These are phyloP conservation scores for Clarias magur DNA, from an alignment of 2,113 vertebrate genomes.

Conservation along the genomic window DNA sequence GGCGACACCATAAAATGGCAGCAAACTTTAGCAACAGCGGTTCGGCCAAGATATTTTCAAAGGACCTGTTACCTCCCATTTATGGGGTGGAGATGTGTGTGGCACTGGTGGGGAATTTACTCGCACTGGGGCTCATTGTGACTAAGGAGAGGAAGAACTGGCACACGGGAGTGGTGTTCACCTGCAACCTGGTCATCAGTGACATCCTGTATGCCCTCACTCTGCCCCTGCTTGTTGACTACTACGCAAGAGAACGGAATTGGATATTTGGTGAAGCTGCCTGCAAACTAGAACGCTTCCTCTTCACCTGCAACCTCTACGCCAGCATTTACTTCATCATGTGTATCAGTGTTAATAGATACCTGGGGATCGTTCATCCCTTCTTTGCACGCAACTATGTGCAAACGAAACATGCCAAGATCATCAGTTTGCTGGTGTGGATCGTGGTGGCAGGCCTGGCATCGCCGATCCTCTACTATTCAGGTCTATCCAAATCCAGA, in stretches of 20 bases:
- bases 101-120: slow-evolving; percentile 67
- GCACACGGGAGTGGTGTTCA: slow-evolving; percentile 75
- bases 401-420: slow-evolving; percentile 66
- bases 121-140: slow-evolving; percentile 69
- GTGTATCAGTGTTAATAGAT: slow-evolving; percentile 81
- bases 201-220: slow-evolving; percentile 79
- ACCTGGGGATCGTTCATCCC: slow-evolving; percentile 74
- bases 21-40: not conserved
- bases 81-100: slow-evolving; percentile 66
- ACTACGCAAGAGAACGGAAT: slow-evolving; percentile 65
- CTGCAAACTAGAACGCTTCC: slow-evolving; percentile 78
- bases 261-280: slow-evolving; percentile 67
- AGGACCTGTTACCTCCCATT: slow-evolving; percentile 59
- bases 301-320: slow-evolving; percentile 81
- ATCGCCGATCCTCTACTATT: slow-evolving; percentile 69
- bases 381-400: slow-evolving; percentile 69
- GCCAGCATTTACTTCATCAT: slow-evolving; percentile 78
- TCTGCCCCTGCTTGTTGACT: slow-evolving; percentile 71
- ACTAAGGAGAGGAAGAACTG: slow-evolving; percentile 66
- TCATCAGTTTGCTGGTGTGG: slow-evolving; percentile 67
- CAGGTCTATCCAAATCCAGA: not conserved
- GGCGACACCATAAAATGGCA: not conserved
- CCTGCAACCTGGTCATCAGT: slow-evolving; percentile 78
- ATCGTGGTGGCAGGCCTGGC: slow-evolving; percentile 64
- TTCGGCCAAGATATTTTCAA: slow-evolving; percentile 50